These are phyloP conservation scores for Trichomalopsis sarcophagae DNA, from an alignment of 1,140 invertebrate species.

Conservation along the genomic window DNA sequence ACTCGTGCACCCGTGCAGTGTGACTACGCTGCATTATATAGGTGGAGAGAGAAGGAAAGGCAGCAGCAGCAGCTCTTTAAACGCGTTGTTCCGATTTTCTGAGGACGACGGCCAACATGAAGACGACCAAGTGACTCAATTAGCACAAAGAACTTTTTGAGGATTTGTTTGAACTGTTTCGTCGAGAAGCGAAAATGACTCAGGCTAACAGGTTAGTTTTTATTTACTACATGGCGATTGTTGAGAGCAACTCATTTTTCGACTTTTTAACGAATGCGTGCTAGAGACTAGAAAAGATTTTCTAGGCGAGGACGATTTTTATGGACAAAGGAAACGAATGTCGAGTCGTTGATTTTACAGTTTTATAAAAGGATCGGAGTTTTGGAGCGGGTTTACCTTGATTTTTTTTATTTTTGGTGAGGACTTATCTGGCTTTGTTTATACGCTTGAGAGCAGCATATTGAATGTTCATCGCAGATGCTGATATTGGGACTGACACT, in stretches of 20 bases:
- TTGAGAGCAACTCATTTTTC: neutral
- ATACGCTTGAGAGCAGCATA: neutral
- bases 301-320: neutral
- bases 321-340: neutral
- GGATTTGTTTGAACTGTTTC: neutral
- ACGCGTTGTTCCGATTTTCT: conserved; percentile 21
- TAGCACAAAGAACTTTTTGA: neutral
- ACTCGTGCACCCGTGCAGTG: neutral
- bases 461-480: neutral
- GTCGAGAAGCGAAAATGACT: conserved; percentile 51
- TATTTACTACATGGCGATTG: conserved; percentile 31
- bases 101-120: neutral
- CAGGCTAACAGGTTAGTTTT: conserved; percentile 57
- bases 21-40: neutral
- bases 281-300: neutral
- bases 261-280: neutral
- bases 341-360: neutral
- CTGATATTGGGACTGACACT: neutral
- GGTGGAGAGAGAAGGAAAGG: neutral
- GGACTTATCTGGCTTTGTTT: neutral
- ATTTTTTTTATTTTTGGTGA: neutral
- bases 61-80: neutral
- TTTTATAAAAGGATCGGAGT: neutral
- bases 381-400: neutral
- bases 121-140: conserved; percentile 35